phyloP scores from a whole-genome alignment of 2,797 vertebrate species.

The Morelia viridis region DNA sequence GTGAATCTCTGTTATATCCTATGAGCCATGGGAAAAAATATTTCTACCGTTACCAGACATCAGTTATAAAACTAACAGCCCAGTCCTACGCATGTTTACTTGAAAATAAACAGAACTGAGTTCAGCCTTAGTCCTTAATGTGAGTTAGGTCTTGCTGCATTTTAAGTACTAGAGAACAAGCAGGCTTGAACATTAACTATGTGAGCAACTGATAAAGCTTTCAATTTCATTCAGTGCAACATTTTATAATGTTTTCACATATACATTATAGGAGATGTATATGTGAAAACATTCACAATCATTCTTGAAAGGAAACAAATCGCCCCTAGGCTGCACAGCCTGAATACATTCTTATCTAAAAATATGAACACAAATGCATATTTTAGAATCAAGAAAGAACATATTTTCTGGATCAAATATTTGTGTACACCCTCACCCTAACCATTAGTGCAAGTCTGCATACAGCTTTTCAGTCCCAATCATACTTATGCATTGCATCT shows the following conservation, averaged over 20 bases:
- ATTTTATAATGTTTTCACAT: no score
- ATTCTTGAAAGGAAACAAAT: background rate
- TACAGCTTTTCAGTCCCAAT: background rate
- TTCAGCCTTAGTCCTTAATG: background rate
- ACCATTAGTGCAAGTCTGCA: background rate
- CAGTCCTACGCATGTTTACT: background rate
- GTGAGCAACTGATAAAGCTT: background rate
- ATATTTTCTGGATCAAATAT: background rate
- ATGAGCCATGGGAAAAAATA: background rate
- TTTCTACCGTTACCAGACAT: background rate
- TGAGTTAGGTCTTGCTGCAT: background rate
- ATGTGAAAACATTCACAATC: no score
- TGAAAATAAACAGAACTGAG: background rate
- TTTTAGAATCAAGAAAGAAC: conserved; percentile 9
- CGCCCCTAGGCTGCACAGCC: background rate
- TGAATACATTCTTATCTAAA: background rate
- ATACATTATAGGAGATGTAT: background rate
- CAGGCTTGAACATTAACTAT: background rate
- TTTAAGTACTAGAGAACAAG: background rate
- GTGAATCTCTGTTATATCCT: conserved; percentile 11
- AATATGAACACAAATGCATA: background rate
- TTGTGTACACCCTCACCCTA: background rate
- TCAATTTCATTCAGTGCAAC: background rate
- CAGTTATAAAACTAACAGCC: background rate
- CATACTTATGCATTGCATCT: background rate